Percentiles rank a stretch among this genome's conserved stretches.
Evolutionary conservation across 2,113 vertebrate genomes (phyloP).

Genomic region (Passer domesticus): DNA sequence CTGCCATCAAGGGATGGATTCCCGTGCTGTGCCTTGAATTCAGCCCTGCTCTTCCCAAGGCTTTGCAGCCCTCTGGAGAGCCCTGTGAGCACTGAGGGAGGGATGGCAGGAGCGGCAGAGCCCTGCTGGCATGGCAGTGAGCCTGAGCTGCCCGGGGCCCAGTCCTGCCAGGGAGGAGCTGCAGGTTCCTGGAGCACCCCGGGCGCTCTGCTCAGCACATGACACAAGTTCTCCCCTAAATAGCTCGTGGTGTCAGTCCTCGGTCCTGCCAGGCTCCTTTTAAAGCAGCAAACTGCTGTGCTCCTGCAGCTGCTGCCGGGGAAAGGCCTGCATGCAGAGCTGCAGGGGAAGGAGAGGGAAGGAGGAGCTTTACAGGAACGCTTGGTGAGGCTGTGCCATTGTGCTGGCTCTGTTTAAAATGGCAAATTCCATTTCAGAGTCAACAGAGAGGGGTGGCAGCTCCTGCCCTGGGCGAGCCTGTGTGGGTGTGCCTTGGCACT

Average conservation of each 20-base stretch:
- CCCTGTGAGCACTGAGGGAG: background rate
- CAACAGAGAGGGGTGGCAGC: background rate
- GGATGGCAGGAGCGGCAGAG: background rate
- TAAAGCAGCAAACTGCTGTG: background rate
- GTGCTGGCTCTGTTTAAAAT: background rate
- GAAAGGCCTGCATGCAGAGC: background rate
- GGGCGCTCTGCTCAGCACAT: background rate
- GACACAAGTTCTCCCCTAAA: background rate
- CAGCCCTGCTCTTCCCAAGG: background rate
- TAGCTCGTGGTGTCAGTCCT: background rate
- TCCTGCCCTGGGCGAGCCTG: background rate
- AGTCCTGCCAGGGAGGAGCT: background rate
- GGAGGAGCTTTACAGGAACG: background rate
- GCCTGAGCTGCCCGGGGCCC: background rate
- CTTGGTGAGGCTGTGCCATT: accelerated
- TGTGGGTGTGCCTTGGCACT: background rate
- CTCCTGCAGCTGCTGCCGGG: background rate
- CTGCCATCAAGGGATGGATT: background rate
- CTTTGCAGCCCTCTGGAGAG: background rate
- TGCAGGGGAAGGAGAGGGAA: background rate
- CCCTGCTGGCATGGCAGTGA: background rate
- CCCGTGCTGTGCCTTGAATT: background rate
- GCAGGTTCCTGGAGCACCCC: background rate
- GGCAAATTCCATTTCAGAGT: constrained; percentile 9
- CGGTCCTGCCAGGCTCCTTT: background rate